Evolutionary conservation across 2,888 invertebrate genomes (phyloP).

Genomic region (Glomeris marginata): DNA sequence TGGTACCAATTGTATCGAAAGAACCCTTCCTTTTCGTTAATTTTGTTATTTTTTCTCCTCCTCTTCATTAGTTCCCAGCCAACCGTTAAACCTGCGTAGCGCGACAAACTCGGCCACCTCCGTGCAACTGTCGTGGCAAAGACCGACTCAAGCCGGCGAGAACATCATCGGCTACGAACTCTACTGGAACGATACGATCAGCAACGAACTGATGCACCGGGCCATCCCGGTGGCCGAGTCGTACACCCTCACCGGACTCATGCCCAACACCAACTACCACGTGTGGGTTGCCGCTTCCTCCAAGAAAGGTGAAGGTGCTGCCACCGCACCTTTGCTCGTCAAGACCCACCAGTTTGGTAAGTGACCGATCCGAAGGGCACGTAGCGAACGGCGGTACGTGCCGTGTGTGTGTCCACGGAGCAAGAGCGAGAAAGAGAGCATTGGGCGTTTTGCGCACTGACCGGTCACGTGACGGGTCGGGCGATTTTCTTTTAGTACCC

Average conservation of each 20-base stretch:
- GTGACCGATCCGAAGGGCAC: conserved; percentile 29
- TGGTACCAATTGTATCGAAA: too few species aligned
- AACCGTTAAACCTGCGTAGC: conserved; percentile 77
- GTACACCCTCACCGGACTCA: conserved; percentile 75
- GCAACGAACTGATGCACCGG: conserved; percentile 27
- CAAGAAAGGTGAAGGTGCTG: conserved; percentile 84
- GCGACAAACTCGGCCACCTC: conserved; percentile 77
- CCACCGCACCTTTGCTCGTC: conserved; percentile 83
- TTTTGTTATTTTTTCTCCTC: too few species aligned
- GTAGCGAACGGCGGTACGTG: neutral
- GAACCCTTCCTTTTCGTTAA: neutral
- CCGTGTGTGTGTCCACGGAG: neutral
- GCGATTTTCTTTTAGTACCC: neutral
- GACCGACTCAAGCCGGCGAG: conserved; percentile 80
- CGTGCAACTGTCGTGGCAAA: conserved; percentile 81
- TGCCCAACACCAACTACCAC: conserved; percentile 92
- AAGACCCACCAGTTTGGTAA: conserved; percentile 97
- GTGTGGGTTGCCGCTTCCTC: conserved; percentile 93
- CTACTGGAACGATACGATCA: conserved; percentile 94
- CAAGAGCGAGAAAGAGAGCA: neutral
- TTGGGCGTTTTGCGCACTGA: neutral
- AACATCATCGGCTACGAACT: conserved; percentile 90
- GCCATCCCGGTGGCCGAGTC: conserved; percentile 67
- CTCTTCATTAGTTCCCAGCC: conserved; percentile 75
- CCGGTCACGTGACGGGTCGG: neutral